phyloP scores from a whole-genome alignment of 1,140 invertebrate genomes.

The Plutomurus gul region DNA sequence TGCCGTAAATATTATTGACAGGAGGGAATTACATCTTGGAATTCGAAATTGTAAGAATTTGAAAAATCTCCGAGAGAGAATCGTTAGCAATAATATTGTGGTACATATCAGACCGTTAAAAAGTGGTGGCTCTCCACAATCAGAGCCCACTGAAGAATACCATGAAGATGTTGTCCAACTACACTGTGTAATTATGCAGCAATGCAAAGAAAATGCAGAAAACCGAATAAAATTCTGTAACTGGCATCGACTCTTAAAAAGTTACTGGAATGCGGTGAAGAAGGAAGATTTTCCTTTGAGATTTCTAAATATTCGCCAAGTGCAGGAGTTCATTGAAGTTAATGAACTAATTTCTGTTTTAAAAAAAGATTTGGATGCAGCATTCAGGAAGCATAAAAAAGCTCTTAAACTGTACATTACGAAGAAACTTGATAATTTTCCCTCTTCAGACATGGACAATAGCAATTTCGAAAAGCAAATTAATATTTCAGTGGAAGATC shows the following conservation, averaged over 20 bases:
- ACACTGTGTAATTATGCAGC: background rate
- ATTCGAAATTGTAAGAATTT: background rate
- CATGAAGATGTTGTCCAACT: background rate
- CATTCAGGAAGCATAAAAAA: background rate
- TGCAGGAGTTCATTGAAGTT: background rate
- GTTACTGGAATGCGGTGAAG: conserved; percentile 24
- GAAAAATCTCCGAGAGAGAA: background rate
- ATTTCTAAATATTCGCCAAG: background rate
- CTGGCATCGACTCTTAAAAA: conserved; percentile 19
- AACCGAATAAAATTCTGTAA: background rate
- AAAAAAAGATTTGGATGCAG: background rate
- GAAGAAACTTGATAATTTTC: background rate
- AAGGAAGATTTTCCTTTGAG: background rate
- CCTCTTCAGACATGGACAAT: background rate
- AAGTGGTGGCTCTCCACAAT: background rate
- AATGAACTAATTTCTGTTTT: background rate
- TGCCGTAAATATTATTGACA: background rate
- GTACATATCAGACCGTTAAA: conserved; percentile 30
- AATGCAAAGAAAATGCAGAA: background rate
- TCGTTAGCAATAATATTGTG: background rate
- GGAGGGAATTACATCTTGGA: conserved; percentile 7
- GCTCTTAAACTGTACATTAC: background rate
- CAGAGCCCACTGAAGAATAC: conserved; percentile 12
- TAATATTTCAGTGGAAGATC: too few species aligned
- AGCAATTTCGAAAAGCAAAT: background rate